Evolutionary conservation across 2,888 invertebrate genomes (phyloP), one percentile per base, ranked within the genome.

Genomic region (Nomada hirtipes): DNA sequence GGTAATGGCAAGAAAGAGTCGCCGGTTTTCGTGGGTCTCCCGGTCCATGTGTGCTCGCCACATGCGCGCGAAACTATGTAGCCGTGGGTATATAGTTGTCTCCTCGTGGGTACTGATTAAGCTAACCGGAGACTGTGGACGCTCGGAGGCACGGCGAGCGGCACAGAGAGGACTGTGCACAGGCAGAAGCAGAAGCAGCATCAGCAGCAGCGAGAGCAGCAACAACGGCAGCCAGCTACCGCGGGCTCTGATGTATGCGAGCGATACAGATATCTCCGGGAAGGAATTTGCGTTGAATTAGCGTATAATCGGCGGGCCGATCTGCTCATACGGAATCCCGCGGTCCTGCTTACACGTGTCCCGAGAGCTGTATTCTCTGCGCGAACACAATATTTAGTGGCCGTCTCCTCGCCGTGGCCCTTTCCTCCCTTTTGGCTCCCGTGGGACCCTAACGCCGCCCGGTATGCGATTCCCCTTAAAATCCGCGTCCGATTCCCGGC

Each of bases 211-310:
- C 83, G 69, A 53, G 76, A 53, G 64, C 79, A 77, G 70, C 76
- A 82, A 69, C 71, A 72, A 60, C 80, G 55, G 72, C 82, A 75
- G 61, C 71, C 78, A 74, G 87, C 88, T 86, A 89, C 88, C 84
- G 89, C 87, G 82, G 81, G 65, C 89, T 85, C 88, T 91, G 92
- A 93, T 92, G 92, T 92, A 92, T 92, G 92, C 91, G 89, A 90
- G 90, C 92, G 93, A 93, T 93, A 93, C 92, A 93, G 93, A 93
- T 93, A 93, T 92, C 92, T 91, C 89, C 88, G 89, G 89, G 87
- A 89, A 92, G 91, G 93, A 93, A 93, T 93, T 93, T 91, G 92
- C 93, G 93, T 93, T 93, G 93, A 93, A 93, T 93, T 93, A 93
- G 93, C 93, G 93, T 93, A 93, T 93, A 93, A 93, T 93, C 93